Evolutionary conservation across 2,113 vertebrate genomes (phyloP).

Genomic region (Chionodraco myersi): DNA sequence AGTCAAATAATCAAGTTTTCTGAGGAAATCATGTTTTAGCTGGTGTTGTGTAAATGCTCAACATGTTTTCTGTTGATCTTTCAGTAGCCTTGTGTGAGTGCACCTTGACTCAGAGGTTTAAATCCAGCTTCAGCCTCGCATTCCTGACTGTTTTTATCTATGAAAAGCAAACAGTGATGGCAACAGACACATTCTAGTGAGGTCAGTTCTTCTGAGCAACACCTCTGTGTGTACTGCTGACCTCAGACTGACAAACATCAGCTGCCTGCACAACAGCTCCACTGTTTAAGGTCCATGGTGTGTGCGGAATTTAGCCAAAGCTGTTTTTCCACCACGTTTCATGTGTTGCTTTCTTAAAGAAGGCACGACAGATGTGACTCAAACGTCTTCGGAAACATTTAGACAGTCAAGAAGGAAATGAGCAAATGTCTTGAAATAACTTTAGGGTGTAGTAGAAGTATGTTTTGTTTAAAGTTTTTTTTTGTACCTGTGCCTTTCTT

Average conservation of each 20-base stretch:
- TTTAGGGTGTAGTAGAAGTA: too few relatives aligned
- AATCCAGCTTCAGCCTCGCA: slow-evolving; percentile 54
- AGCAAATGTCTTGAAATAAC: too few relatives aligned
- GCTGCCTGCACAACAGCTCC: slow-evolving; percentile 5
- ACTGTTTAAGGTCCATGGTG: slow-evolving; percentile 8
- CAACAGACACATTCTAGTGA: slow-evolving; percentile 32
- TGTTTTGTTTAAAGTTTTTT: too few relatives aligned
- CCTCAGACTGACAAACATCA: background rate
- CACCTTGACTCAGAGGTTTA: slow-evolving; percentile 35
- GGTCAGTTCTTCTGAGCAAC: slow-evolving; percentile 46
- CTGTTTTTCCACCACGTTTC: background rate
- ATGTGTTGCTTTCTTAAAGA: background rate
- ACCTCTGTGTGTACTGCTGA: slow-evolving; percentile 1
- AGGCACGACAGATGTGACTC: background rate
- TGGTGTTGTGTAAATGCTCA: slow-evolving; percentile 15
- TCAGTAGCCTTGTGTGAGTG: background rate
- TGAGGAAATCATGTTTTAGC: background rate
- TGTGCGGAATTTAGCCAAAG: background rate
- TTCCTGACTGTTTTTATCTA: slow-evolving; percentile 74
- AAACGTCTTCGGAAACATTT: background rate
- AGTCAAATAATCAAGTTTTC: background rate
- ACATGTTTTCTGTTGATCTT: slow-evolving; percentile 20
- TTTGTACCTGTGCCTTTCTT: too few relatives aligned
- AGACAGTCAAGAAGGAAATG: background rate
- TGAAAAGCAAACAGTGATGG: slow-evolving; percentile 68